Evolutionary conservation across 2,113 vertebrate genomes (phyloP), one percentile per base, ranked within the genome.

Genomic region (Pelecanoides urinatrix): DNA sequence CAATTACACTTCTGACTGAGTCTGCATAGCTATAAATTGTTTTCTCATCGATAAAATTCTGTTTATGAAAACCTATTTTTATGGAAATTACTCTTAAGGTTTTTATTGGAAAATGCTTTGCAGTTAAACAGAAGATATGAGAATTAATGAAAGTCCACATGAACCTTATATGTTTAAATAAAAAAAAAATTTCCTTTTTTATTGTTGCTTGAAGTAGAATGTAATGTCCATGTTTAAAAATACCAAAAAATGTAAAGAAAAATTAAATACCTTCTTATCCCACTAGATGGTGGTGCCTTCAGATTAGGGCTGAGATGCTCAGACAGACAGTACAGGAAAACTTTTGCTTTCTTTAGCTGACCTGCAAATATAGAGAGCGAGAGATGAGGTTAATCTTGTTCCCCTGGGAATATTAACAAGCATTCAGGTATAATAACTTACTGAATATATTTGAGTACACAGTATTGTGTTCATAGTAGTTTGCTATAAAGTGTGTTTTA

Each of bases 211-310:
- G 18, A 78, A 74, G 56, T 34, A 52, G n/a, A 81, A n/a, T 44
- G 36, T 36, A 77, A 84, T 45, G 14, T 36, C 63, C 18, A 15
- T n/a, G 34, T 53, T 83, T 75, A 86, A 83, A 88, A 91, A 40
- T 19, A 70, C 16, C 20, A 68, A 92, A 81, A 53, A 81, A 71
- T 2, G 16, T 66, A 38, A 96, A 95, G 67, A 81, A 96, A 96
- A 78, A 76, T 80, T 89, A 96, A 98, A 96, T 97, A 96, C 94
- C 76, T 89, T 58, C 85, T 95, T 49, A 63, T 94, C 84, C 96
- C 97, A 97, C 97, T 97, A 98, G 97, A 93, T 98, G 97, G 96
- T 88, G 53, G 90, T 97, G 91, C 94, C 66, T 94, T 93, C 92
- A 97, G 97, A 87, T 86, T 93, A 94, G 87, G 94, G 73, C 67